Conservation (phyloP, 2,888 invertebrate genomes). For the Zonitis immaculata region DNA sequence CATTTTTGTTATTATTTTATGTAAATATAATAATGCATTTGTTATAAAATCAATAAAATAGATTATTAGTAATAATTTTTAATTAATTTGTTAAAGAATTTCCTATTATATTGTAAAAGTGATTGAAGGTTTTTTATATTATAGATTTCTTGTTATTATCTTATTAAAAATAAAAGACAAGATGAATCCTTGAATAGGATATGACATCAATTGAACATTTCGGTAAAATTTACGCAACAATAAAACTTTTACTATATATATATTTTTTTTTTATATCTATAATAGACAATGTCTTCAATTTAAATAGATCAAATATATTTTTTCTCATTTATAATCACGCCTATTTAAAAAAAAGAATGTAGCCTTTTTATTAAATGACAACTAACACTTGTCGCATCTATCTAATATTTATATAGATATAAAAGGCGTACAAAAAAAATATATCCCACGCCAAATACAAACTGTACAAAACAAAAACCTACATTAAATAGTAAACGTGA, state of each 20-base stretch:
- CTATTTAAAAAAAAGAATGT: constrained; percentile 6
- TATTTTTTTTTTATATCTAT: neutral
- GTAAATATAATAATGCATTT: no score
- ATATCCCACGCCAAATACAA: constrained; percentile 18
- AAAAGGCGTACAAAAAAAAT: constrained; percentile 19
- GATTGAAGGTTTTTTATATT: constrained; percentile 3
- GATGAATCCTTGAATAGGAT: constrained; percentile 2
- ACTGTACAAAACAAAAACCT: constrained; percentile 12
- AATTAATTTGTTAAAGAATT: constrained; percentile 7
- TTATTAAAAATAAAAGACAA: no score
- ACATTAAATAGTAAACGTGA: constrained; percentile 18
- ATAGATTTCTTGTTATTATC: neutral
- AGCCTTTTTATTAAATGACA: constrained; percentile 18
- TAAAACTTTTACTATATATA: neutral
- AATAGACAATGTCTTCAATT: no score
- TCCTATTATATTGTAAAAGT: neutral
- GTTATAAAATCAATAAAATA: constrained; percentile 6
- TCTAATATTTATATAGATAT: neutral
- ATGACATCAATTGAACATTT: constrained; percentile 2
- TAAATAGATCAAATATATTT: constrained; percentile 9
- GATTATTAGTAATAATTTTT: constrained; percentile 9
- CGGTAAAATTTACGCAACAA: neutral
- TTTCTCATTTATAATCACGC: constrained; percentile 4
- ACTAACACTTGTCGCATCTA: constrained; percentile 16
- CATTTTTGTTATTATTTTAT: neutral